Conservation (phyloP, 2,113 vertebrate species). For the Plecotus auritus region DNA sequence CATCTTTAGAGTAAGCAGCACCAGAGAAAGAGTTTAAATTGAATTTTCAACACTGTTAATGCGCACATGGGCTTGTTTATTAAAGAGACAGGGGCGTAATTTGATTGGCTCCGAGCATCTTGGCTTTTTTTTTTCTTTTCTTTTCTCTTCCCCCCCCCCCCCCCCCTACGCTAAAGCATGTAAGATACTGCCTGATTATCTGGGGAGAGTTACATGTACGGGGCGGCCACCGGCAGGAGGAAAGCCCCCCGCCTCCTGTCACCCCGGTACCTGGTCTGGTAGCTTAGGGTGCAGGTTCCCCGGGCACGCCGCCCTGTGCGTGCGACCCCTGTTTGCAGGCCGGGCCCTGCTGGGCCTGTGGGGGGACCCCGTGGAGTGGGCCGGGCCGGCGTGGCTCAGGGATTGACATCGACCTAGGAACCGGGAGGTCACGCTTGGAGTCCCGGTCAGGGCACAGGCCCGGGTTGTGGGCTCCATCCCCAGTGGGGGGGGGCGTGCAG, state of each 20-base stretch:
- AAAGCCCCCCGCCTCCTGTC: slow-evolving; percentile 54
- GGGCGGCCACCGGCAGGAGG: slow-evolving; percentile 58
- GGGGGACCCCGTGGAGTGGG: not conserved
- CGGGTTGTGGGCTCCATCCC: too few species aligned
- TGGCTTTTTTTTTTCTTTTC: slow-evolving; percentile 84
- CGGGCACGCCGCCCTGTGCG: rapidly evolving
- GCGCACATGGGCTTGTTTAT: slow-evolving; percentile 94
- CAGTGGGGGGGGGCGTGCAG: too few species aligned
- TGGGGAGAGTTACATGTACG: slow-evolving; percentile 62
- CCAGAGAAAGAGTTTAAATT: slow-evolving; percentile 99
- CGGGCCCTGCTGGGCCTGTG: not conserved
- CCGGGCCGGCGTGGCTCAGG: too few species aligned
- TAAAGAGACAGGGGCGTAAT: slow-evolving; percentile 90
- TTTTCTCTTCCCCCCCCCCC: slow-evolving; percentile 75
- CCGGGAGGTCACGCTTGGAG: too few species aligned
- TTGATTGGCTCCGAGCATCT: slow-evolving; percentile 89
- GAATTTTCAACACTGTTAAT: slow-evolving; percentile 97
- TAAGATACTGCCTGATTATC: slow-evolving; percentile 24
- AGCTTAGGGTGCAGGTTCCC: slow-evolving; percentile 62
- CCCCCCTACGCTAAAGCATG: slow-evolving; percentile 79
- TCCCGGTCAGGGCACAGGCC: too few species aligned
- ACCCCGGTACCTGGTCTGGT: slow-evolving; percentile 50
- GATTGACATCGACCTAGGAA: too few species aligned
- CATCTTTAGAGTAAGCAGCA: slow-evolving; percentile 98
- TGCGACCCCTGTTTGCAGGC: not conserved